Percentiles rank a stretch among this genome's conserved stretches.
Evolutionary conservation across 2,113 vertebrate genomes (phyloP).

Genomic region (Campylomormyrus tamandua): DNA sequence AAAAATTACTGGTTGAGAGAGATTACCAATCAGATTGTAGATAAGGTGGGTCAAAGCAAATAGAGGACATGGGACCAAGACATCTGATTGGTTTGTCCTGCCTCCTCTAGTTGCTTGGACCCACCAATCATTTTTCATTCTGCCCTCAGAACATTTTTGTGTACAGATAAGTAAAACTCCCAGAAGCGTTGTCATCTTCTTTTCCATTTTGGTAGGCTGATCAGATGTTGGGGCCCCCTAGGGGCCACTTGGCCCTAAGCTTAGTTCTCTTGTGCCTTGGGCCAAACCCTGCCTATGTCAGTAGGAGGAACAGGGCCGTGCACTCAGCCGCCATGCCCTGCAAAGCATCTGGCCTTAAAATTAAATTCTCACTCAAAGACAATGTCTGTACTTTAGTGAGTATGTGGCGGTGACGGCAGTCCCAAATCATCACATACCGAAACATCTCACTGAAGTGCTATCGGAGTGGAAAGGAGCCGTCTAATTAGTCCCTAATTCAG

Average conservation of each 20-base stretch:
- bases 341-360: background rate
- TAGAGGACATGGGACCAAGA: background rate
- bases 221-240: background rate
- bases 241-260: background rate
- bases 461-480: background rate
- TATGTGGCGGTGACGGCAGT: background rate
- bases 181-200: background rate
- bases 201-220: background rate
- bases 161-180: background rate
- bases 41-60: background rate
- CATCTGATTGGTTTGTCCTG: background rate
- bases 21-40: background rate
- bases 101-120: background rate
- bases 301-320: background rate
- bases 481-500: background rate
- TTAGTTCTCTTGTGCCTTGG: background rate
- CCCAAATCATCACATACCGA: background rate
- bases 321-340: background rate
- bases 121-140: background rate
- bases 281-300: background rate
- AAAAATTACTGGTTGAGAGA: background rate
- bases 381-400: background rate
- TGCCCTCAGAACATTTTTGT: background rate
- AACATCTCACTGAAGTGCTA: background rate
- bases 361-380: background rate